A percentile compares a stretch with the other conserved stretches of the same genome.
Conservation (phyloP, 1,140 invertebrate genomes). For the Carcinoscorpius rotundicauda region DNA sequence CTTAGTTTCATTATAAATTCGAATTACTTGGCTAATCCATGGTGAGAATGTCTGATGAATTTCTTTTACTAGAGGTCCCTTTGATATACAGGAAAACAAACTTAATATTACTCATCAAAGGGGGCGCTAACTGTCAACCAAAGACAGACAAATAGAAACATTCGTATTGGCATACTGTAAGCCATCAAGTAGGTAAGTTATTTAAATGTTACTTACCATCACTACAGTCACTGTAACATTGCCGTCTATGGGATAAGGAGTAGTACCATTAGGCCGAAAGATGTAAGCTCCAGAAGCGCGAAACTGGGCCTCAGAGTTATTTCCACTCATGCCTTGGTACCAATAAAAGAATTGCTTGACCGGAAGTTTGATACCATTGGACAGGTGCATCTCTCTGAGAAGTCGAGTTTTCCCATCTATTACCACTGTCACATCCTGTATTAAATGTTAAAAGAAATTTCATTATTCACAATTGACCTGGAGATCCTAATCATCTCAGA, state of each 20-base stretch:
- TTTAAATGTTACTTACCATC: too few relatives aligned
- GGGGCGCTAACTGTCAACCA: too few relatives aligned
- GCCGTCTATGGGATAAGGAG: conserved; percentile 9
- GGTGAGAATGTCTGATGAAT: conserved; percentile 58
- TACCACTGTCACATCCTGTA: conserved; percentile 19
- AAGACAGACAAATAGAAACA: too few relatives aligned
- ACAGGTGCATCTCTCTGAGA: conserved; percentile 30
- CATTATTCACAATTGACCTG: too few relatives aligned
- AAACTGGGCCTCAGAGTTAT: conserved; percentile 20
- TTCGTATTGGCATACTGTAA: too few relatives aligned
- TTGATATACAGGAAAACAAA: background rate
- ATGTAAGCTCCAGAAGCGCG: conserved; percentile 40
- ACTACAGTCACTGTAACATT: conserved; percentile 17
- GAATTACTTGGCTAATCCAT: conserved; percentile 68
- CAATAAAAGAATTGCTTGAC: conserved; percentile 59
- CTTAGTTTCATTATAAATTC: conserved; percentile 51
- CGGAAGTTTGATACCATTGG: conserved; percentile 23
- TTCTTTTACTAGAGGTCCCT: conserved; percentile 64
- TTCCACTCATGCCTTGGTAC: conserved; percentile 47
- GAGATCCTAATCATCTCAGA: too few relatives aligned
- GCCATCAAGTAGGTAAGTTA: too few relatives aligned
- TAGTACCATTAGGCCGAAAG: conserved; percentile 33
- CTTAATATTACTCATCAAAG: too few relatives aligned
- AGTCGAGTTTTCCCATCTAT: conserved; percentile 32
- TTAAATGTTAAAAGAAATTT: too few relatives aligned